Base-by-base conservation (phyloP, 1,140 invertebrate species). In the Hylyphantes graminicola region DNA sequence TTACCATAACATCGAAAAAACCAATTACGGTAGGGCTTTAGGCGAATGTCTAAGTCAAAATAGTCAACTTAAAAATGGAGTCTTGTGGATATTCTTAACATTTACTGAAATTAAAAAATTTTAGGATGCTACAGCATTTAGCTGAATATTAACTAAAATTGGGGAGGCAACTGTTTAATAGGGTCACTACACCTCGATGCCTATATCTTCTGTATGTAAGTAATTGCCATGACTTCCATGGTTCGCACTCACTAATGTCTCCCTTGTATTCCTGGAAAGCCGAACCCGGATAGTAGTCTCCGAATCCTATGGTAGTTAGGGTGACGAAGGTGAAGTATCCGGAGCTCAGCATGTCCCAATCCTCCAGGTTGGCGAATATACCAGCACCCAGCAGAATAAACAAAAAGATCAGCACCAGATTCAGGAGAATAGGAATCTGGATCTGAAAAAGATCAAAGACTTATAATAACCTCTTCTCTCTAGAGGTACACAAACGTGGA, bases 291-390 rank as follows among this genome's bases (percentile, higher is more conserved):
- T 97, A 95, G 85, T 94, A 92, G 90, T 98, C 96, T 64, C 96
- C 96, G 87, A 98, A 96, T 92, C 92, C 96, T 84, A 98, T 97
- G 0, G 96, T 98, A 0, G 95, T 96, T 93, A 97, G 95, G 0
- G 96, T 96, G 86, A 98, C 96, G 88, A 97, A 98, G 12, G 97
- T 95, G 88, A 97, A 98, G 88, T 98, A 98, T 88, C 97, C 97
- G 0, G 96, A 93, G 80, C 96, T 94, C 85, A 97, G 94, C 87
- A 96, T 94, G 2, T 91, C 91, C 96, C 96, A 98, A 0, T 91
- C 90, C 87, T 97, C 95, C 92, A 94, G 94, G 21, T 88, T 83
- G 7, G 92, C 93, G 88, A 96, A 97, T 0, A 95, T 90, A 0
- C 93, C 90, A 0, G 95, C 94, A 5, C 97, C 96, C 55, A 94